Percentiles rank a stretch among this genome's conserved stretches.
Conservation (phyloP, 2,888 invertebrate genomes). For the Tortrix viridana region DNA sequence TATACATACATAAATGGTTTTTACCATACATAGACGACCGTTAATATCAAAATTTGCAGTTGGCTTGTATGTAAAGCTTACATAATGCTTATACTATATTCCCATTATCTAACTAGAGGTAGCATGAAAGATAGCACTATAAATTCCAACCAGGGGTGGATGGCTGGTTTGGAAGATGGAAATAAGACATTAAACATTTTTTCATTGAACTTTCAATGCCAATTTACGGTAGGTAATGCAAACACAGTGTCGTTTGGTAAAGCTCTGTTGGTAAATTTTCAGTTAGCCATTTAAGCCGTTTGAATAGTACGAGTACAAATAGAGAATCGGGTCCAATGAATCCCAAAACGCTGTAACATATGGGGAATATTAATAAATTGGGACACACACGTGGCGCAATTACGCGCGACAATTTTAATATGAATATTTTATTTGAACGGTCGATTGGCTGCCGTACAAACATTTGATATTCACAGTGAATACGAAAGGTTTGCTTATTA, state of each 20-base stretch:
- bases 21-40: too few relatives aligned
- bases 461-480: conserved; percentile 77
- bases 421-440: conserved; percentile 76
- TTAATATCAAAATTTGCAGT: too few relatives aligned
- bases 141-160: too few relatives aligned
- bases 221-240: background rate
- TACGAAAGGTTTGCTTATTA: conserved; percentile 79
- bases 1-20: too few relatives aligned
- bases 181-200: background rate
- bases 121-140: too few relatives aligned
- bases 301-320: background rate
- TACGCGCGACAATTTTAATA: conserved; percentile 66
- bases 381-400: conserved; percentile 51
- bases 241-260: background rate
- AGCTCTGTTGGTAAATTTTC: background rate
- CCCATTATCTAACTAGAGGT: too few relatives aligned
- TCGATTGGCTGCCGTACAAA: conserved; percentile 65
- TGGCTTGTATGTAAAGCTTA: too few relatives aligned
- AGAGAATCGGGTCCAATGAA: conserved; percentile 3
- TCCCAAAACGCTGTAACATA: conserved; percentile 20
- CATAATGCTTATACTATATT: too few relatives aligned
- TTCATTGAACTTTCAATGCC: background rate
- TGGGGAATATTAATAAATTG: conserved; percentile 28
- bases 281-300: background rate
- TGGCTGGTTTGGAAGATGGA: too few relatives aligned